Base-by-base conservation (phyloP, 2,888 invertebrate species). In the Dasysyrphus tricinctus region DNA sequence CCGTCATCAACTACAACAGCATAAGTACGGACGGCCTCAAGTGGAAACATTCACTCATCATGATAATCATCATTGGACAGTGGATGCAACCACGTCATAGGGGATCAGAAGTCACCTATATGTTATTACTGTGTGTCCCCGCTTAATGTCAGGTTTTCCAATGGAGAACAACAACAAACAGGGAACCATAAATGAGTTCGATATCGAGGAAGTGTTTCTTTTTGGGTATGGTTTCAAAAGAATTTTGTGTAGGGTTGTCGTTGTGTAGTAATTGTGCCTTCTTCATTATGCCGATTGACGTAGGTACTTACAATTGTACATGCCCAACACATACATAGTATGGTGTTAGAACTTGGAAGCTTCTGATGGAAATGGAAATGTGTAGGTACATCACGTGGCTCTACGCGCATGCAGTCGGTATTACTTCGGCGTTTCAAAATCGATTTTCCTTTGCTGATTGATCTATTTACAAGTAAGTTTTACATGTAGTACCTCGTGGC, bases 41-140 rank as follows among this genome's bases (percentile, higher is more conserved):
- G 85, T 85, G 63, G 81, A 85, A 81, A 78, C 85, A 74, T 85
- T 85, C 74, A 81, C 85, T 77, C 81, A 61, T 80, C 80, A 83
- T 79, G 67, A 63, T 82, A 65, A 78, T 82, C 63, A 80, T 42
- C 56, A 56, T 54, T 54, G 74, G 63, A 51, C 75, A 73, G 39
- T 49, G 24, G 14, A 75, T 54, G 42, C 19, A 70, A 63, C 32
- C 61, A 65, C 70, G 76, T 76, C 84, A 77, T 49, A 63, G 12
- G 51, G 59, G 72, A 76, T 84, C 83, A 84, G 75, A 80, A 84
- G 83, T 84, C 83, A 80, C 59, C 69, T 44, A 70, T 44, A 70
- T 79, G 83, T 75, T 84, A 70, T 74, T 79, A 63, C 69, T 74
- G 54, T 78, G 69, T 80, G 83, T 16, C 47, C 44, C 47, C 16